Percentiles rank a stretch among this genome's conserved stretches.
phyloP scores from a whole-genome alignment of 2,113 vertebrate genomes.

The Natator depressus region DNA sequence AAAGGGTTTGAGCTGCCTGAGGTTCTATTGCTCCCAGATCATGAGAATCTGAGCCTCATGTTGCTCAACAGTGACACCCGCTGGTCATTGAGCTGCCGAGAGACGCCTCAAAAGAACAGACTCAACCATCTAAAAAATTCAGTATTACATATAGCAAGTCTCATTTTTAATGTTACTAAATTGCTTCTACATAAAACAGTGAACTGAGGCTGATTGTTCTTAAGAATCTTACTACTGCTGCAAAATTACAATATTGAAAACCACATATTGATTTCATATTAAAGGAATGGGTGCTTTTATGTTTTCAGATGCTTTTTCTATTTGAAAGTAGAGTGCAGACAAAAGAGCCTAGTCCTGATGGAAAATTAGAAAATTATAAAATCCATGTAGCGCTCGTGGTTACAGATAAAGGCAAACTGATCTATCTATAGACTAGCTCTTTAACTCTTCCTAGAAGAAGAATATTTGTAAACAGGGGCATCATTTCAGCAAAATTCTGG shows the following conservation, averaged over 20 bases:
- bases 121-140: not conserved
- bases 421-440: not conserved
- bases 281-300: not conserved
- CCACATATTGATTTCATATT: not conserved
- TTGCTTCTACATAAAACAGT: not conserved
- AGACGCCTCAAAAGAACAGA: not conserved
- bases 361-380: not conserved
- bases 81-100: not conserved
- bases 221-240: not conserved
- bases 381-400: not conserved
- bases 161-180: not conserved
- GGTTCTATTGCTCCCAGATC: not conserved
- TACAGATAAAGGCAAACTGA: not conserved
- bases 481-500: not conserved
- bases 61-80: not conserved
- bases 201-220: not conserved
- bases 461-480: not conserved
- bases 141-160: not conserved
- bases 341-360: not conserved
- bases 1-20: not conserved
- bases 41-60: not conserved
- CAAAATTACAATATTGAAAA: not conserved
- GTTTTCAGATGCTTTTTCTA: not conserved
- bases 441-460: slow-evolving; percentile 21
- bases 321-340: not conserved